Evolutionary conservation across 2,888 invertebrate species (phyloP).

Genomic region (Mythimna loreyi): DNA sequence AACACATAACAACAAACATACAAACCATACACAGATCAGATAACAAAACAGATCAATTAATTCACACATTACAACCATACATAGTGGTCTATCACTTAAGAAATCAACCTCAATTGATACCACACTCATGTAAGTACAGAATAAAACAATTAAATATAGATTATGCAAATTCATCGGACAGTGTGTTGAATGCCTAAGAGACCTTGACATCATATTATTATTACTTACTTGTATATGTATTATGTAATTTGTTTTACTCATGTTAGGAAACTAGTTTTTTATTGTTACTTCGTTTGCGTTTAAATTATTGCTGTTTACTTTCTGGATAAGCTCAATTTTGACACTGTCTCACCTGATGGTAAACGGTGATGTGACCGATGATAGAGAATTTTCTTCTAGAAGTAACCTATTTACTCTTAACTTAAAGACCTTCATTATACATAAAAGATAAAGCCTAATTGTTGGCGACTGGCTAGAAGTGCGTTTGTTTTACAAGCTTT

Average conservation of each 20-base stretch:
- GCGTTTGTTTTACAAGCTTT: too few species aligned
- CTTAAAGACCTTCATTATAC: too few species aligned
- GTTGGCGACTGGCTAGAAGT: too few species aligned
- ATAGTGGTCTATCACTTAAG: conserved; percentile 48
- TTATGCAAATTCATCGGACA: conserved; percentile 76
- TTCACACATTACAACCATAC: conserved; percentile 32
- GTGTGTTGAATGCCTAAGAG: conserved; percentile 65
- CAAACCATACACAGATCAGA: conserved; percentile 36
- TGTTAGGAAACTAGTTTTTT: not conserved
- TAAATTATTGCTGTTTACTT: too few species aligned
- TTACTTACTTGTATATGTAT: too few species aligned
- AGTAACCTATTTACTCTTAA: too few species aligned
- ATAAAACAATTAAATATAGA: conserved; percentile 77
- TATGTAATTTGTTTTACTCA: conserved; percentile 36
- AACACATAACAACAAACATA: conserved; percentile 4
- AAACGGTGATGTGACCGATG: too few species aligned
- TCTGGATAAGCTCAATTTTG: too few species aligned
- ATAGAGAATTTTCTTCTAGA: too few species aligned
- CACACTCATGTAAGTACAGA: conserved; percentile 42
- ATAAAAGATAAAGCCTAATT: too few species aligned
- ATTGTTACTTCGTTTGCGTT: not conserved
- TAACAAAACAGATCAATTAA: conserved; percentile 38
- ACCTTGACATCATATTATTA: conserved; percentile 74
- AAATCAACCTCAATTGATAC: conserved; percentile 66
- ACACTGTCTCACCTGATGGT: too few species aligned